Percentiles rank a stretch among this genome's conserved stretches.
phyloP scores from a whole-genome alignment of 2,888 invertebrate species.

The Coecobrya sp. region DNA sequence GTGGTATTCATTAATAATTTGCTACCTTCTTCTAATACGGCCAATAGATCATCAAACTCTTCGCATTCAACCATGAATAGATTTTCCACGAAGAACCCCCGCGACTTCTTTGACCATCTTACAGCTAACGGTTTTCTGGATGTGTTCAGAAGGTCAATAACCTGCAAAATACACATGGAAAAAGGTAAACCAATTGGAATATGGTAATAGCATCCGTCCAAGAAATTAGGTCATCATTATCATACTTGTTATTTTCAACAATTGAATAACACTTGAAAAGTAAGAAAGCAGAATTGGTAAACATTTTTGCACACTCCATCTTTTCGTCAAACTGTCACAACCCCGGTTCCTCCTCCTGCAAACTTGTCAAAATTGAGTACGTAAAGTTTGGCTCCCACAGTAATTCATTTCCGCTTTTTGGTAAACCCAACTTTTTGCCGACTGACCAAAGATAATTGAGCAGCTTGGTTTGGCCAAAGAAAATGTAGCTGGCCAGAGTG shows the following conservation, averaged over 20 bases:
- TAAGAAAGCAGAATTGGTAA: background rate
- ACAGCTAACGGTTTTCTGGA: slow-evolving; percentile 95
- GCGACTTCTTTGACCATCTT: slow-evolving; percentile 97
- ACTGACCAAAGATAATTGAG: background rate
- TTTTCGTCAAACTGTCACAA: background rate
- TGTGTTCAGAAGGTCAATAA: slow-evolving; percentile 96
- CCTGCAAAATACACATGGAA: slow-evolving; percentile 89
- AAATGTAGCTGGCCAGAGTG: background rate
- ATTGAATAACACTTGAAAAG: background rate
- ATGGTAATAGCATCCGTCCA: background rate
- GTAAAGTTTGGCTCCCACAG: background rate
- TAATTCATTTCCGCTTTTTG: background rate
- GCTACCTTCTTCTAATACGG: slow-evolving; percentile 97
- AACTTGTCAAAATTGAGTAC: background rate
- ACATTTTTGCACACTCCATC: background rate
- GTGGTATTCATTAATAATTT: slow-evolving; percentile 3
- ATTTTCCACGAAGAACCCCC: slow-evolving; percentile 98
- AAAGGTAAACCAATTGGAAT: background rate
- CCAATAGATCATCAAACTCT: slow-evolving; percentile 96
- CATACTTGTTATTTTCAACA: background rate
- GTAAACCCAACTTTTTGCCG: background rate
- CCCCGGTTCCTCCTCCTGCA: background rate
- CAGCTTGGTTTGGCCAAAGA: background rate
- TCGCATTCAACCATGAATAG: slow-evolving; percentile 98
- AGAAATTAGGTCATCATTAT: background rate